phyloP scores from a whole-genome alignment of 2,888 invertebrate genomes.

The Thalpophila matura region DNA sequence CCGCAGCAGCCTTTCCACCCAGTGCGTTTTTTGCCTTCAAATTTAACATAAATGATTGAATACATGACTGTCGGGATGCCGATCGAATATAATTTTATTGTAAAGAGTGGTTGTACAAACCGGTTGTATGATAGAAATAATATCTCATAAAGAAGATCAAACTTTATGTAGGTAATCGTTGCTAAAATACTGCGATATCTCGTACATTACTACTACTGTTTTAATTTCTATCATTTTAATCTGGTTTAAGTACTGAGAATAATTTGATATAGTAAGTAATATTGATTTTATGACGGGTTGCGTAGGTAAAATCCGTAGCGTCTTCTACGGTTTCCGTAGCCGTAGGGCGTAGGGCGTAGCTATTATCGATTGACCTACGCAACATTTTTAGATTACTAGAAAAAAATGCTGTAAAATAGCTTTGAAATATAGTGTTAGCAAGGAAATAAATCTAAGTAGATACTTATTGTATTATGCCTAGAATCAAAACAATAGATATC shows the following conservation, averaged over 20 bases:
- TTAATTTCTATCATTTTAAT: constrained; percentile 16
- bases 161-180: constrained; percentile 45
- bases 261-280: constrained; percentile 18
- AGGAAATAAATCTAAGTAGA: not conserved
- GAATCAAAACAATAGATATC: not conserved
- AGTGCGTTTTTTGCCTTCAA: constrained; percentile 23
- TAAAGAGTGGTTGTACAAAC: constrained; percentile 25
- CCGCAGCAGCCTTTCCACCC: not conserved
- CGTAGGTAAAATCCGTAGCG: constrained; percentile 34
- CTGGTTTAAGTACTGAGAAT: not conserved
- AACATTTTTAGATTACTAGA: not conserved
- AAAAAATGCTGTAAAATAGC: not conserved
- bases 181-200: constrained; percentile 41
- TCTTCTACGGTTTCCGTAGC: constrained; percentile 37
- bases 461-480: not conserved
- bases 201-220: constrained; percentile 16
- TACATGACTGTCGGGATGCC: constrained; percentile 26
- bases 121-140: constrained; percentile 42
- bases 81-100: constrained; percentile 20
- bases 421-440: too few species aligned
- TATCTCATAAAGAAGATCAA: constrained; percentile 32
- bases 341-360: constrained; percentile 17
- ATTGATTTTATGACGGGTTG: not conserved
- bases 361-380: not conserved
- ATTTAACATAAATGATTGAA: constrained; percentile 26